Conservation (phyloP, 2,888 invertebrate genomes). For the Epirrhoe tristata region DNA sequence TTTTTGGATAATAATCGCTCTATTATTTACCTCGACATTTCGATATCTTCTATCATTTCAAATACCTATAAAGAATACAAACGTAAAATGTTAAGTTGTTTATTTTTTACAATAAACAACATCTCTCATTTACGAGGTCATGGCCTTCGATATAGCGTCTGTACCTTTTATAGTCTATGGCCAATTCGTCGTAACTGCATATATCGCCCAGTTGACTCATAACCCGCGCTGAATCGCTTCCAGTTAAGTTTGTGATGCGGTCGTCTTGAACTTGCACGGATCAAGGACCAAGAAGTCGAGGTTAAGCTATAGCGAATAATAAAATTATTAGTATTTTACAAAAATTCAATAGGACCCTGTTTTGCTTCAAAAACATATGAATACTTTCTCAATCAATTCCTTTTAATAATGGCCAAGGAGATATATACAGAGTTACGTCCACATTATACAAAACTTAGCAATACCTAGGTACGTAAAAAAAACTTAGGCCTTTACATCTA, state of each 20-base stretch:
- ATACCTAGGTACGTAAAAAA: background rate
- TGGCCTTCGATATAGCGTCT: constrained; percentile 11
- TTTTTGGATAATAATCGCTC: no score
- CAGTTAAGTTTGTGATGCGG: constrained; percentile 71
- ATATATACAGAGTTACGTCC: no score
- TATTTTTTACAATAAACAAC: background rate
- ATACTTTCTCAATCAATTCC: no score
- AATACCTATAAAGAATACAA: background rate
- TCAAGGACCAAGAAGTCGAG: constrained; percentile 40
- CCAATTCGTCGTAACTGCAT: constrained; percentile 61
- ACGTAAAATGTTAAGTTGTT: background rate
- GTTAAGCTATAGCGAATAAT: constrained; percentile 1
- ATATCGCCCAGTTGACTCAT: constrained; percentile 81
- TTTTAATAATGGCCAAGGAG: no score
- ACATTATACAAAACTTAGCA: no score
- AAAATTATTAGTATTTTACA: no score
- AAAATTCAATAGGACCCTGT: no score
- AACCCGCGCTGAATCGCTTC: constrained; percentile 72
- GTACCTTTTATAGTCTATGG: constrained; percentile 50
- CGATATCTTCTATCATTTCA: background rate
- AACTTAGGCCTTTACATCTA: no score
- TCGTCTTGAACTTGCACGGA: constrained; percentile 52
- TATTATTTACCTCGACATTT: background rate
- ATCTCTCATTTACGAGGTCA: constrained; percentile 1
- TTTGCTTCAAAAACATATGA: no score